phyloP scores from a whole-genome alignment of 1,140 invertebrate species.

The Drosophila subpulchrella region DNA sequence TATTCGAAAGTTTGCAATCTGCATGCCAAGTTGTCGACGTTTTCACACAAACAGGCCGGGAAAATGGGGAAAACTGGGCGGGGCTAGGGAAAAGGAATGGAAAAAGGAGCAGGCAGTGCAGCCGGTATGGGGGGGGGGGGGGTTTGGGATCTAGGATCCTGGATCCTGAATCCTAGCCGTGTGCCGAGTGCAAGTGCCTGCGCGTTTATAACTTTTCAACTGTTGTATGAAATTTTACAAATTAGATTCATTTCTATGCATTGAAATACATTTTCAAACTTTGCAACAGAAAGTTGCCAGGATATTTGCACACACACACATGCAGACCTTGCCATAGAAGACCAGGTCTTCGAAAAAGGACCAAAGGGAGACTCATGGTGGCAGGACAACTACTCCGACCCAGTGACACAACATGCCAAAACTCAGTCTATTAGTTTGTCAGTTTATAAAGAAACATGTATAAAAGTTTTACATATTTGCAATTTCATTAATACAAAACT shows the following conservation, averaged over 20 bases:
- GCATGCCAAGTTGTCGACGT: constrained; percentile 82
- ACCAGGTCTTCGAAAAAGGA: constrained; percentile 44
- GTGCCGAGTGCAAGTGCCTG: constrained; percentile 77
- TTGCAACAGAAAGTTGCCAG: constrained; percentile 76
- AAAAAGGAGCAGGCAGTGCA: constrained; percentile 15
- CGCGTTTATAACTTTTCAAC: constrained; percentile 83
- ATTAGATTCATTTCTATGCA: constrained; percentile 83
- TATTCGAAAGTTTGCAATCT: constrained; percentile 80
- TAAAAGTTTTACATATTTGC: constrained; percentile 79
- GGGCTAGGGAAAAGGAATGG: constrained; percentile 6
- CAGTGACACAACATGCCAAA: constrained; percentile 73
- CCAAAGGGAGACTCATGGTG: constrained; percentile 1
- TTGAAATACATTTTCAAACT: constrained; percentile 83
- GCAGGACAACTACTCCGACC: constrained; percentile 32
- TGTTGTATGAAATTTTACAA: constrained; percentile 83
- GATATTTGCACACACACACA: constrained; percentile 66
- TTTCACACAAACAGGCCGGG: constrained; percentile 73
- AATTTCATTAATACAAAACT: constrained; percentile 83
- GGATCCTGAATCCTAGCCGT: constrained; percentile 42
- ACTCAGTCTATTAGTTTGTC: constrained; percentile 82
- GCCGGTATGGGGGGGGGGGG: neutral
- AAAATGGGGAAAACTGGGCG: constrained; percentile 33
- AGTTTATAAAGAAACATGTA: constrained; percentile 83
- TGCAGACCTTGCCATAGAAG: neutral
- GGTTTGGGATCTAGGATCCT: constrained; percentile 3